phyloP scores from a whole-genome alignment of 1,140 invertebrate genomes.

The Coenobita brevimanus region DNA sequence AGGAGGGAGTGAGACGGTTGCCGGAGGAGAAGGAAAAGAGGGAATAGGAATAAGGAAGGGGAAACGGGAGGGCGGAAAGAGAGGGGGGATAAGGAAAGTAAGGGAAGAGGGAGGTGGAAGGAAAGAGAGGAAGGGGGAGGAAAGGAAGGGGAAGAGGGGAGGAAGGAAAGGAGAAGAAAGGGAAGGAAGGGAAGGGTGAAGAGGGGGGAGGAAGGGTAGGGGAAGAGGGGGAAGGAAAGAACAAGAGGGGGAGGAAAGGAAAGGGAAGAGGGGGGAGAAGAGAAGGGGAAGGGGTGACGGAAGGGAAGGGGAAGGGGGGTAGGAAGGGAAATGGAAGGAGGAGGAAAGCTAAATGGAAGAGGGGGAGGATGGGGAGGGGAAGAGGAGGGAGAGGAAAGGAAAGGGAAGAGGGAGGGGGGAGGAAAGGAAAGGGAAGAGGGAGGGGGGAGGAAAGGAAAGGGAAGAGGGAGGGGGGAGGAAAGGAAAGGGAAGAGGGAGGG shows the following conservation, averaged over 20 bases:
- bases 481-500: too few species aligned
- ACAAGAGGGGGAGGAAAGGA: background rate
- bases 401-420: background rate
- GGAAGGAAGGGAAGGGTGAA: background rate
- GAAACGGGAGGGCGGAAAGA: background rate
- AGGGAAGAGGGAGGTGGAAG: too few species aligned
- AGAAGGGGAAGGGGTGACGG: background rate
- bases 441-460: background rate
- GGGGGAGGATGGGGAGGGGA: background rate
- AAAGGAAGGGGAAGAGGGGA: too few species aligned
- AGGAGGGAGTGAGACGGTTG: too few species aligned
- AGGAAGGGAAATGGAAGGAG: constrained; percentile 15
- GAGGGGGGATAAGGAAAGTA: background rate
- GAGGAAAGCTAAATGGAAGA: background rate
- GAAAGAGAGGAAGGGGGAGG: too few species aligned
- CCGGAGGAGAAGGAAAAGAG: too few species aligned
- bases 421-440: background rate
- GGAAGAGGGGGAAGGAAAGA: background rate
- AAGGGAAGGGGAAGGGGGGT: background rate
- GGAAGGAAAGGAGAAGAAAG: background rate
- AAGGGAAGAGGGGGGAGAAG: background rate
- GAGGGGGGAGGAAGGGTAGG: background rate
- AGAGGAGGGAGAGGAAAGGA: background rate
- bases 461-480: too few species aligned
- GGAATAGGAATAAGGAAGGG: too few species aligned